phyloP scores from a whole-genome alignment of 2,113 vertebrate species.

The Tragelaphus scriptus region DNA sequence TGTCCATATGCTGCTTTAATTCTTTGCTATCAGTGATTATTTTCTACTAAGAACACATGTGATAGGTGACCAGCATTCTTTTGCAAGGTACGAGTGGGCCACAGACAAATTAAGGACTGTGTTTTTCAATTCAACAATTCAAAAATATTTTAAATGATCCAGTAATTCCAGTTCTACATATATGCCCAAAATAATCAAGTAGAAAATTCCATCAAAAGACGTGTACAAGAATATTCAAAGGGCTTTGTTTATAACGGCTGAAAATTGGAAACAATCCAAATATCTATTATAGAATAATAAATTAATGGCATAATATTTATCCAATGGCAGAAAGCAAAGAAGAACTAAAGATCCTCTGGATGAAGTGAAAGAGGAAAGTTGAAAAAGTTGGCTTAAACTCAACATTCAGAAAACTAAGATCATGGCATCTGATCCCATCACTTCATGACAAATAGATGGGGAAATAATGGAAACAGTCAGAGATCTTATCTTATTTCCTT shows the following conservation, averaged over 20 bases:
- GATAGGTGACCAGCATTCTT: not conserved
- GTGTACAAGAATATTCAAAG: not conserved
- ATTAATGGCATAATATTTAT: not conserved
- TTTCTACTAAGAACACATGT: not conserved
- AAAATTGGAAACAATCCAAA: not conserved
- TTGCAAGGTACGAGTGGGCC: not conserved
- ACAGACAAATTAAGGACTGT: not conserved
- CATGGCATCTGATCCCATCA: not conserved
- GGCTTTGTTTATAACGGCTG: not conserved
- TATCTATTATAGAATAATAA: not conserved
- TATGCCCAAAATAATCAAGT: not conserved
- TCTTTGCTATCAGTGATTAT: not conserved
- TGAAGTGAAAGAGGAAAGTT: not conserved
- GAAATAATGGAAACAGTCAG: not conserved
- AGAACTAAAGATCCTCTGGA: not conserved
- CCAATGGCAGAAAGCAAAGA: not conserved
- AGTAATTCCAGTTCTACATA: not conserved
- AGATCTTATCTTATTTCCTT: not conserved
- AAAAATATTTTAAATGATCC: constrained; percentile 10
- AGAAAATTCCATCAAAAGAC: not conserved
- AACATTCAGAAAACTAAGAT: not conserved
- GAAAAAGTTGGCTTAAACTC: not conserved
- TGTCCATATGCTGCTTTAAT: not conserved
- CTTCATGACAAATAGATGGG: not conserved
- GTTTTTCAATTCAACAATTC: not conserved